Base-by-base conservation (phyloP, 2,797 vertebrate species). In the Lutjanus argentimaculatus region DNA sequence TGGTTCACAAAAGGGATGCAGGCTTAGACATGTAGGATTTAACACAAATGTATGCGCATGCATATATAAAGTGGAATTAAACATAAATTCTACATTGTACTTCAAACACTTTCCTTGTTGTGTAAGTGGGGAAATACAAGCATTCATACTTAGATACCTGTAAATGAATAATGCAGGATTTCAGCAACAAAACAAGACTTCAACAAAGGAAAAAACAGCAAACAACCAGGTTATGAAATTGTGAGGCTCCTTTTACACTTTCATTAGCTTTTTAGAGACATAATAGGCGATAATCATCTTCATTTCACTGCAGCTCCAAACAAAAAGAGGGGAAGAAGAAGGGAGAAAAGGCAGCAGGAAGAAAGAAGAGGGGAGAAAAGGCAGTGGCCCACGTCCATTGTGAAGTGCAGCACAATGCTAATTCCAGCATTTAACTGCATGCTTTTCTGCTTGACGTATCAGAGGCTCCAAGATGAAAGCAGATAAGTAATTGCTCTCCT, bases 401-500 rank as follows among this genome's bases (percentile, higher is more conserved):
- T 96, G 95, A 93, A 96, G 96, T 95, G 96, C 96, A 94, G 96
- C 97, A 98, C 97, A 98, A 98, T 98, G 97, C 97, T 99, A 98
- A 99, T 99, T 98, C 97, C 97, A 97, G 97, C 98, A 97, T 99
- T 99, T 99, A 99, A 97, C 96, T 96, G 97, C 97, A 95, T 97
- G 97, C 96, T 98, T 99, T 99, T 99, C 97, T 98, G 98, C 97
- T 97, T 97, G 98, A 99, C 97, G 97, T 99, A 99, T 99, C 97
- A 98, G 98, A 97, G 97, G 97, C 97, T 96, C 97, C 96, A 96
- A 98, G 98, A 99, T 99, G 98, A 99, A 99, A 98, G 98, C 97
- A 97, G 98, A 99, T 98, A 99, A 99, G 98, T 99, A 99, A 99
- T 99, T 99, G 98, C 98, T 98, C 98, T 99, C 97, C 97, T 98